Evolutionary conservation across 2,113 vertebrate species (phyloP).

Genomic region (Anseranas semipalmata): DNA sequence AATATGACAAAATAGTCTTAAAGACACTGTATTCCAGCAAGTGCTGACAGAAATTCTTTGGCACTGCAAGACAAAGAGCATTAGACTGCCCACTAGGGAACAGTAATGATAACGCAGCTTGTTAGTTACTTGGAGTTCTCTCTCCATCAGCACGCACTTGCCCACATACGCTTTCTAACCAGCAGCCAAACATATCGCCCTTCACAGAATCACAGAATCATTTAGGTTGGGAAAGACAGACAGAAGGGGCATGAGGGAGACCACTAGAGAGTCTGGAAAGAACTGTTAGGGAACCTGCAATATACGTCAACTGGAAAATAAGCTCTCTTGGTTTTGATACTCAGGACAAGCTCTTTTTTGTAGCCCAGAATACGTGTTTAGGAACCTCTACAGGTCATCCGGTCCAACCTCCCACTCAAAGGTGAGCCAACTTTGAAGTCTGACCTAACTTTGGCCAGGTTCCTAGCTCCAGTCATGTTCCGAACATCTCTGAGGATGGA

Average conservation of each 20-base stretch:
- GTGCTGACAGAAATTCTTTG: neutral
- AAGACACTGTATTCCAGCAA: neutral
- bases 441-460: neutral
- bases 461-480: rapidly evolving
- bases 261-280: rapidly evolving
- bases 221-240: too few species aligned
- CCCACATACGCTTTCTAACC: neutral
- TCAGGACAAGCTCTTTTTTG: neutral
- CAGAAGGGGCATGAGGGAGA: rapidly evolving
- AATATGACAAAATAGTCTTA: rapidly evolving
- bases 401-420: neutral
- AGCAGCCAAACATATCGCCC: rapidly evolving
- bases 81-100: neutral
- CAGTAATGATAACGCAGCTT: neutral
- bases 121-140: neutral
- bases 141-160: rapidly evolving
- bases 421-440: neutral
- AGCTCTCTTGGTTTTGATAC: neutral
- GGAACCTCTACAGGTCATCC: neutral
- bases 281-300: neutral
- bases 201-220: too few species aligned
- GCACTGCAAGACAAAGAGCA: rapidly evolving
- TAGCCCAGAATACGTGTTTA: rapidly evolving
- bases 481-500: neutral
- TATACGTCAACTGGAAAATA: rapidly evolving